Percentiles rank a stretch among this genome's conserved stretches.
phyloP scores from a whole-genome alignment of 2,113 vertebrate genomes.

The Aviceda subcristata region DNA sequence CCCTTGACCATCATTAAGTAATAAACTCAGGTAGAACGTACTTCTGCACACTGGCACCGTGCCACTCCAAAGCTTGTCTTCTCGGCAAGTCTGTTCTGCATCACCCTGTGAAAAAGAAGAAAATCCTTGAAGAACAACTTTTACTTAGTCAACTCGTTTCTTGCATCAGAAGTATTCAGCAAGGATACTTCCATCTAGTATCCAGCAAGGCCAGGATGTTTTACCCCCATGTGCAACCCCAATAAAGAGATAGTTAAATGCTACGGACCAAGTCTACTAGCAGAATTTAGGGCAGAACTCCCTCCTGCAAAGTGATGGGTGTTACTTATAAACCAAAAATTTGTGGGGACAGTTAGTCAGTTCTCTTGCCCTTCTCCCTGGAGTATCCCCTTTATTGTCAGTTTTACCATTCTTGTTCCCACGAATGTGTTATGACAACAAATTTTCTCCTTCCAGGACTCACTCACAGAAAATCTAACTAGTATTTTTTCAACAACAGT shows the following conservation, averaged over 20 bases:
- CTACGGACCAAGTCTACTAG: neutral
- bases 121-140: neutral
- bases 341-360: neutral
- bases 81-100: constrained; percentile 82
- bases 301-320: neutral
- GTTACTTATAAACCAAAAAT: neutral
- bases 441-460: neutral
- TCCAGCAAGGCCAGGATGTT: neutral
- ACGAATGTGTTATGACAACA: neutral
- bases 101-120: constrained; percentile 77
- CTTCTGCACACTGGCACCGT: constrained; percentile 81
- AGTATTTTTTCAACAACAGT: neutral
- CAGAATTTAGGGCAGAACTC: neutral
- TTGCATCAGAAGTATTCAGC: neutral
- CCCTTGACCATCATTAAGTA: neutral
- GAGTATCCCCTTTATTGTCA: neutral
- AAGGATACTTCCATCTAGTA: neutral
- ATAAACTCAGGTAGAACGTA: constrained; percentile 67
- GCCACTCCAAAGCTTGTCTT: constrained; percentile 86
- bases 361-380: neutral
- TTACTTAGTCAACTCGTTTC: neutral
- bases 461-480: neutral
- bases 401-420: neutral
- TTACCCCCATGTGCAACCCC: neutral
- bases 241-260: neutral